These are phyloP conservation scores for Indri indri DNA, from an alignment of 2,113 vertebrate genomes.

Conservation along the genomic window DNA sequence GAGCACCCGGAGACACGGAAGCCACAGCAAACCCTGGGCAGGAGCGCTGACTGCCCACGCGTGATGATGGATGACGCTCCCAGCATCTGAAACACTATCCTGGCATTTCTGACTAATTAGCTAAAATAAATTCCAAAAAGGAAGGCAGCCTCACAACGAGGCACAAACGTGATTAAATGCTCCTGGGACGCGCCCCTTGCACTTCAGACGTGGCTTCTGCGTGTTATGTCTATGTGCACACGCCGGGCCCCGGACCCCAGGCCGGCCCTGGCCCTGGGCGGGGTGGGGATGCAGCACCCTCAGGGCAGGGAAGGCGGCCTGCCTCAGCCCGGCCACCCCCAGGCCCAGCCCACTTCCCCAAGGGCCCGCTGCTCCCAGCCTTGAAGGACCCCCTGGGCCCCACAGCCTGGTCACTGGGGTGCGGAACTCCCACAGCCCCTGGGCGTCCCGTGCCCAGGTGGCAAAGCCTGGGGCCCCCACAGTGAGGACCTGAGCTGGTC, in stretches of 20 bases:
- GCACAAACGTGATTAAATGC: conserved; percentile 70
- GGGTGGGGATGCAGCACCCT: fast-evolving
- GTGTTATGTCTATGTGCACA: neutral
- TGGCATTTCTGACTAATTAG: conserved; percentile 85
- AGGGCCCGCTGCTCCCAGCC: neutral
- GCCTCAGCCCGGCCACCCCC: neutral
- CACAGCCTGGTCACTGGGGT: fast-evolving
- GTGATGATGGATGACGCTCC: conserved; percentile 69
- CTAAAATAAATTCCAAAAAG: conserved; percentile 80
- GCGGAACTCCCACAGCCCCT: neutral
- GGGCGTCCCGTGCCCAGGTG: neutral
- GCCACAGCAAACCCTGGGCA: conserved; percentile 77
- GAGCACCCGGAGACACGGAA: conserved; percentile 57
- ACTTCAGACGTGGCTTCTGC: neutral
- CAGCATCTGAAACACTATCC: conserved; percentile 75
- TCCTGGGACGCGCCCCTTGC: neutral
- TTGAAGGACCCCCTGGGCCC: neutral
- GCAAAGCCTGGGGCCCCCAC: neutral
- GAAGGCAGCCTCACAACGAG: conserved; percentile 72
- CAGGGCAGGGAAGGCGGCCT: neutral
- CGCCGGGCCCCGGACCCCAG: neutral
- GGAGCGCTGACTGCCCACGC: conserved; percentile 65
- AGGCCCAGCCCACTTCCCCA: neutral
- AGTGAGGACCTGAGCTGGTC: too few relatives aligned
- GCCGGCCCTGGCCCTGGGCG: neutral